Conservation (phyloP, 1,140 invertebrate genomes). For the Eurosta solidaginis region DNA sequence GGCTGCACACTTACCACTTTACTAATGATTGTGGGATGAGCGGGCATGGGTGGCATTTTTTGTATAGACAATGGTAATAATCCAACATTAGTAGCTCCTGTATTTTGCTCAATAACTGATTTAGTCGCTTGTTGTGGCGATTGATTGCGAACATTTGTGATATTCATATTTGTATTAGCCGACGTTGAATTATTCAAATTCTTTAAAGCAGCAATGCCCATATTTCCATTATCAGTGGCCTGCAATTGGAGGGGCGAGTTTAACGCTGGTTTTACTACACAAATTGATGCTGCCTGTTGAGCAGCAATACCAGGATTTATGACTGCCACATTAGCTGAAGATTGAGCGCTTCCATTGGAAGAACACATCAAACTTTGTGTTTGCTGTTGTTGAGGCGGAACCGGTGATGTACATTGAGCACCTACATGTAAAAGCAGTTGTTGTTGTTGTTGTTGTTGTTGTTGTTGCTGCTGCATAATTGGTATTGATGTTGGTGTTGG, state of each 20-base stretch:
- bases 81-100: background rate
- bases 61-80: constrained; percentile 42
- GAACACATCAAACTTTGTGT: background rate
- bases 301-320: background rate
- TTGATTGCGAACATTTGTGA: background rate
- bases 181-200: background rate
- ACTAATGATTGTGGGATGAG: constrained; percentile 55
- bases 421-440: constrained; percentile 22
- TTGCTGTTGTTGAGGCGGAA: constrained; percentile 30
- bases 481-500: constrained; percentile 30
- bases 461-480: constrained; percentile 39
- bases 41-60: constrained; percentile 49
- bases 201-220: background rate
- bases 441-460: constrained; percentile 40
- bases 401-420: constrained; percentile 42
- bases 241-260: background rate
- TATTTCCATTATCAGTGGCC: background rate
- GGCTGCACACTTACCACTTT: constrained; percentile 54
- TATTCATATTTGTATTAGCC: background rate
- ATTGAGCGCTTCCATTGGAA: background rate
- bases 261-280: background rate
- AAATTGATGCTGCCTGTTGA: background rate
- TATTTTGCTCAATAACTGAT: constrained; percentile 44
- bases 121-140: constrained; percentile 31
- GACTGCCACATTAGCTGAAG: background rate